These are phyloP conservation scores for Amiota minor DNA, from an alignment of 2,888 invertebrate genomes.

Conservation along the genomic window DNA sequence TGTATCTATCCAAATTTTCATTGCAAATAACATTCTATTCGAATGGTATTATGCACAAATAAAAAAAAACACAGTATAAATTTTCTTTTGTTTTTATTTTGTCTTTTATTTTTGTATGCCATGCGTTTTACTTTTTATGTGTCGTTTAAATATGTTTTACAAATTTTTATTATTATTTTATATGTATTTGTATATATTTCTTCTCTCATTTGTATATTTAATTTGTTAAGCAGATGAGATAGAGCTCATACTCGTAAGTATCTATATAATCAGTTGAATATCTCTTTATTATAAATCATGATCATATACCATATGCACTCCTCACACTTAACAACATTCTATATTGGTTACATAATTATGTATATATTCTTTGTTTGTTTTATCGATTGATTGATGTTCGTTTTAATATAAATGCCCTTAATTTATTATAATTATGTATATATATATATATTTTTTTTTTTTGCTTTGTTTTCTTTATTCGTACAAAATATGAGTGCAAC, in stretches of 20 bases:
- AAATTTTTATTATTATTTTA: conserved; percentile 7
- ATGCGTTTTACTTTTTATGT: neutral
- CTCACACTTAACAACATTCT: too few relatives aligned
- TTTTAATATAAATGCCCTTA: conserved; percentile 55
- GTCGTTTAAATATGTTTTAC: conserved; percentile 8
- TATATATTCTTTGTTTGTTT: conserved; percentile 44
- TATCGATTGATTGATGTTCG: conserved; percentile 46
- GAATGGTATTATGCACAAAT: too few relatives aligned
- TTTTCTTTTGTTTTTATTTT: neutral
- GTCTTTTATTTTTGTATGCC: neutral
- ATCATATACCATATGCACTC: too few relatives aligned
- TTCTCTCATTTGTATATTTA: neutral
- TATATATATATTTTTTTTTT: too few relatives aligned
- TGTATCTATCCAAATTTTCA: too few relatives aligned
- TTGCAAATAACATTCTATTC: too few relatives aligned
- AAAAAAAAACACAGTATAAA: too few relatives aligned
- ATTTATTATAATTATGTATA: conserved; percentile 41
- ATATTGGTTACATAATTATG: neutral
- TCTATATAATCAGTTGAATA: too few relatives aligned
- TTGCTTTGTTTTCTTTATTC: conserved; percentile 33
- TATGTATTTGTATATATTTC: neutral
- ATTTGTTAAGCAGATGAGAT: too few relatives aligned
- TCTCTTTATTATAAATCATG: too few relatives aligned
- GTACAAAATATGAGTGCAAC: conserved; percentile 26
- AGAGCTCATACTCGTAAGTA: too few relatives aligned